Conservation (phyloP, 2,113 vertebrate genomes). For the Beaufortia kweichowensis region DNA sequence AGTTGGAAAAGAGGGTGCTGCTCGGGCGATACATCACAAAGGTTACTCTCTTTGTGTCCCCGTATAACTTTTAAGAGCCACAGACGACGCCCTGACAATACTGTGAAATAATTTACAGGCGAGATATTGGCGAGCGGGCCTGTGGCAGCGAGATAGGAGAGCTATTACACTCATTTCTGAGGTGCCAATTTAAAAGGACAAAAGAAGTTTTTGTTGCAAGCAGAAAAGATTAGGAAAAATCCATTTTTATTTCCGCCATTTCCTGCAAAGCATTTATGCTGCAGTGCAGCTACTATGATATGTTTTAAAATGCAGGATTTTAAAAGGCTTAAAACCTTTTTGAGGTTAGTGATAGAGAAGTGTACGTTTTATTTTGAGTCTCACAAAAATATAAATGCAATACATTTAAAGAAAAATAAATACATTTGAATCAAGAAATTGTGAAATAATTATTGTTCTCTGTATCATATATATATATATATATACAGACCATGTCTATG, state of each 20-base stretch:
- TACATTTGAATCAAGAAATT: too few species aligned
- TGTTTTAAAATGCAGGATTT: too few species aligned
- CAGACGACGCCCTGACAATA: slow-evolving; percentile 10
- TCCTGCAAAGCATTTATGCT: not conserved
- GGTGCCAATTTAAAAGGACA: not conserved
- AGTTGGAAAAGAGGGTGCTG: slow-evolving; percentile 72
- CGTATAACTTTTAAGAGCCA: slow-evolving; percentile 66
- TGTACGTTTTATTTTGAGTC: too few species aligned
- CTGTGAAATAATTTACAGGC: not conserved
- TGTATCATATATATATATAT: too few species aligned
- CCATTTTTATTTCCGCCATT: not conserved
- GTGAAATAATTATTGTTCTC: too few species aligned
- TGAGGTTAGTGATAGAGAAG: too few species aligned
- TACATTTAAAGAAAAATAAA: too few species aligned
- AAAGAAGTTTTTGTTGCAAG: not conserved
- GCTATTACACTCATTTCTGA: slow-evolving; percentile 3
- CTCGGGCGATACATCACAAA: slow-evolving; percentile 83
- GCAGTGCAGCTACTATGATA: not conserved
- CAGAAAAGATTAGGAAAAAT: not conserved
- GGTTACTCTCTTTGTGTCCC: slow-evolving; percentile 79
- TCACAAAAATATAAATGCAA: too few species aligned
- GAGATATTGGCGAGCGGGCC: not conserved
- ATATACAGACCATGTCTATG: too few species aligned
- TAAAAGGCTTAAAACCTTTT: too few species aligned
- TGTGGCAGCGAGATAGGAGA: not conserved